Base-by-base conservation (phyloP, 2,797 vertebrate genomes). In the Sebastes itinus region DNA sequence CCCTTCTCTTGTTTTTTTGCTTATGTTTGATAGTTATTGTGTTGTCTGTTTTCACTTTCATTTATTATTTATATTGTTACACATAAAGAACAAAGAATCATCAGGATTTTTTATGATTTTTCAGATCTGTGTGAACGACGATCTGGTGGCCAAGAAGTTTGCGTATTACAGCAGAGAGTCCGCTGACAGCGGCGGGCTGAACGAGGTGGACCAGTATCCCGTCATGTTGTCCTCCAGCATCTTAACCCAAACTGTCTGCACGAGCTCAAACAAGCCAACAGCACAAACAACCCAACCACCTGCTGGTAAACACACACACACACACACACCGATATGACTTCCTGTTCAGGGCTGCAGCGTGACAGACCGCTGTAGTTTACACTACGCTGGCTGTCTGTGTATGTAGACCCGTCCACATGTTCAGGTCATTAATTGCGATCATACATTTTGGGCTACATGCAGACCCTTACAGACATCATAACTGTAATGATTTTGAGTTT, bases 91-190 rank as follows among this genome's bases (percentile, higher is more conserved):
- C 14, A 74, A 62, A 2, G 4, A 23, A 72, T 46, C 1, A 10
- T 1, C 22, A 10, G 4, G 18, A 30, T 71, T 54, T 42, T 4
- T 6, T 38, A 7, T 46, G 6, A 58, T 32, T 77, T 58, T 81
- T 86, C 85, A 99, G 98, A 92, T 99, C 38, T 99, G 97, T 58
- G 94, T 97, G 69, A 99, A 99, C 16, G 97, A 99, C 4, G 97
- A 99, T 23, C 93, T 99, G 49, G 97, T 99, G 61, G 92, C 86
- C 22, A 99, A 98, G 91, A 96, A 93, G 83, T 99, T 97, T 84
- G 98, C 97, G 0, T 85, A 33, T 86, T 95, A 92, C 82, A 79
- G 70, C 71, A 85, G 71, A 52, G 70, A 78, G 5, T 74, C 65
- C 5, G 23, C 63, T 8, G 75, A 71, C 3, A 22, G 23, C 4